Evolutionary conservation across 2,888 invertebrate genomes (phyloP).

Genomic region (Drosophila crucigera): DNA sequence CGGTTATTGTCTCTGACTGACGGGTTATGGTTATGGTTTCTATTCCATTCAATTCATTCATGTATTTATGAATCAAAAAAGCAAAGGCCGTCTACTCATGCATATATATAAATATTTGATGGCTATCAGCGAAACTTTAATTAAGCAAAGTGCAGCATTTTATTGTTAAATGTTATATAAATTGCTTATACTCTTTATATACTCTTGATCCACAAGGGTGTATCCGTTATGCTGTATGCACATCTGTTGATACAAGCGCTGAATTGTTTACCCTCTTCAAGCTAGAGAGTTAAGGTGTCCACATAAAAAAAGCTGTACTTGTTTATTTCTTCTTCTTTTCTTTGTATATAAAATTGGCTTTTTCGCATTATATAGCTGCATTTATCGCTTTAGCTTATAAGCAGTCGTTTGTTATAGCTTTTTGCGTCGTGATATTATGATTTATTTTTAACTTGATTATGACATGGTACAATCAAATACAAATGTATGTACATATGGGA

Average conservation of each 20-base stretch:
- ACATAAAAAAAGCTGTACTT: background rate
- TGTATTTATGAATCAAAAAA: background rate
- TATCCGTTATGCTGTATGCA: background rate
- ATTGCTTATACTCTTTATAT: background rate
- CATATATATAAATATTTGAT: background rate
- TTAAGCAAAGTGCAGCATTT: background rate
- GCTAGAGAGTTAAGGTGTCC: background rate
- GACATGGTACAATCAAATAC: conserved; percentile 40
- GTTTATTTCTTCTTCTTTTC: background rate
- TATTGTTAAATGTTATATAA: background rate
- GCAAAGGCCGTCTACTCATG: background rate
- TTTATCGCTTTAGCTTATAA: background rate
- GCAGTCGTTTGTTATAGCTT: background rate
- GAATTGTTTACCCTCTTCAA: background rate
- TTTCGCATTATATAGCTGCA: background rate
- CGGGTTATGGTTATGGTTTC: background rate
- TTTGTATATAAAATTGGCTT: background rate
- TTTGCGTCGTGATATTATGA: conserved; percentile 34
- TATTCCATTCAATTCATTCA: background rate
- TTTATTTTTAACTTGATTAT: conserved; percentile 72
- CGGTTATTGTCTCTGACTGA: background rate
- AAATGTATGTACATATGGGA: background rate
- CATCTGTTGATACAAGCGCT: background rate
- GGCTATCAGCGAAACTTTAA: background rate
- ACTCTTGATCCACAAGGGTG: background rate